phyloP scores from a whole-genome alignment of 2,888 invertebrate species.

The Laspeyria flexula region DNA sequence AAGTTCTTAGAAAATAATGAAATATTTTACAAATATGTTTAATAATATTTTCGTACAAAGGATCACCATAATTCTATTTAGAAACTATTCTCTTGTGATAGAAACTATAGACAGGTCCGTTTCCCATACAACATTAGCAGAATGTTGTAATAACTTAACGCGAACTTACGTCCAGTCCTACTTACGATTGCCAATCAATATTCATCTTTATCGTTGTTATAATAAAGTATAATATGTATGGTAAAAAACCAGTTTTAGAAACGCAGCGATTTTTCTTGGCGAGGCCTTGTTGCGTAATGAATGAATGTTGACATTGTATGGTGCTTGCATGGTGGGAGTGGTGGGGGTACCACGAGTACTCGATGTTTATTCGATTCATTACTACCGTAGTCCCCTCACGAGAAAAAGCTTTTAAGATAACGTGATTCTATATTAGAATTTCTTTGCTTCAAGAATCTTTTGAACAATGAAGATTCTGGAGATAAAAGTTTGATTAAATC shows the following conservation, averaged over 20 bases:
- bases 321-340: conserved; percentile 45
- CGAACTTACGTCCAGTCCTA: conserved; percentile 54
- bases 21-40: no score
- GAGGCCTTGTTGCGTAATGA: conserved; percentile 81
- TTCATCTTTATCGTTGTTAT: conserved; percentile 38
- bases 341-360: conserved; percentile 47
- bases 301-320: conserved; percentile 79
- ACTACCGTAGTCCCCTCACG: neutral
- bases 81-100: no score
- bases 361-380: conserved; percentile 34
- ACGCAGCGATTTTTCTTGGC: conserved; percentile 69
- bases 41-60: no score
- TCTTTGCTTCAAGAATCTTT: neutral
- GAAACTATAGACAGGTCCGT: conserved; percentile 24
- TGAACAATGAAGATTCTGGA: neutral
- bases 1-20: neutral
- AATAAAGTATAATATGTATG: conserved; percentile 46
- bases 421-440: neutral
- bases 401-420: neutral
- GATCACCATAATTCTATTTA: neutral
- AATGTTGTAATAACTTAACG: conserved; percentile 58
- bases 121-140: conserved; percentile 49
- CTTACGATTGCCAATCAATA: conserved; percentile 44
- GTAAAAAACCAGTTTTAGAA: conserved; percentile 56
- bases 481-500: conserved; percentile 2